These are phyloP conservation scores for Cichladusa arquata DNA, from an alignment of 2,113 vertebrate species.

Conservation along the genomic window DNA sequence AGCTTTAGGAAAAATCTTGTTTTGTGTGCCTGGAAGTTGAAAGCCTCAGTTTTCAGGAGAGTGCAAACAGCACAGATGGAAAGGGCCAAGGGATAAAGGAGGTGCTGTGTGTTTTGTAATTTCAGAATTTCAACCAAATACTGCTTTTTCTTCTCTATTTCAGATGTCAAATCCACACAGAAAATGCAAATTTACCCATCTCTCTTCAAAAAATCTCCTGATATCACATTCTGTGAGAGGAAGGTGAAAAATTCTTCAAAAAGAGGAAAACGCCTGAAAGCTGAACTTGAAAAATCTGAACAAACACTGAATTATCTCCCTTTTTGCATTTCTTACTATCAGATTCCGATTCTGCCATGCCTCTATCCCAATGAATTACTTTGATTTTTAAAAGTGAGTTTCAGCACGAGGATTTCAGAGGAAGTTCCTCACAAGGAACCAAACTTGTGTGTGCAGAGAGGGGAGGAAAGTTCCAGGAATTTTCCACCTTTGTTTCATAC, in stretches of 20 bases:
- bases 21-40: neutral
- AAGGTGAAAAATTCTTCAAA: neutral
- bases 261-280: neutral
- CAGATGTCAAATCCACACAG: neutral
- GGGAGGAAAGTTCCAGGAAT: too few relatives aligned
- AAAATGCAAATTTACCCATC: neutral
- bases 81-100: neutral
- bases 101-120: neutral
- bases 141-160: neutral
- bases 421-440: too few relatives aligned
- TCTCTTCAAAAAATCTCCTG: neutral
- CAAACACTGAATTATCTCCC: neutral
- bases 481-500: too few relatives aligned
- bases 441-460: too few relatives aligned
- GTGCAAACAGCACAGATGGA: neutral
- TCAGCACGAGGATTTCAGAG: too few relatives aligned
- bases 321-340: neutral
- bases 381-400: too few relatives aligned
- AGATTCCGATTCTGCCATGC: neutral
- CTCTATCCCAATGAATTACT: neutral
- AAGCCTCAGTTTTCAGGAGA: neutral
- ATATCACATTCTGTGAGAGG: rapidly evolving
- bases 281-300: neutral
- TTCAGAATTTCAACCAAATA: neutral
- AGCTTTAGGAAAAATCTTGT: neutral